Percentiles rank a stretch among this genome's conserved stretches.
Evolutionary conservation across 2,113 vertebrate genomes (phyloP).

Genomic region (Fulmarus glacialis): DNA sequence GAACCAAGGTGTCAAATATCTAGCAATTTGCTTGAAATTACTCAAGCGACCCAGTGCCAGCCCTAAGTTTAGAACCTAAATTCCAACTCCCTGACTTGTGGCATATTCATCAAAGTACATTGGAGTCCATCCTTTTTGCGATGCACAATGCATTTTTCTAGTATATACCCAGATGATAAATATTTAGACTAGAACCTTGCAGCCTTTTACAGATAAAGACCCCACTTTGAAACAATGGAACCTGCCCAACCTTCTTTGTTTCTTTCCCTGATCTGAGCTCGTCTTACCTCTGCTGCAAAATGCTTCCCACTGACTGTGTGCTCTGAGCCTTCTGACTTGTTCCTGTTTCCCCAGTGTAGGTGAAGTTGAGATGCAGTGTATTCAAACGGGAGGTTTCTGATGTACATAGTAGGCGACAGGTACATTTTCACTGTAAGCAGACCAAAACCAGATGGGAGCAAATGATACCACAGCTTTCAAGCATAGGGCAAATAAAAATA

Average conservation of each 20-base stretch:
- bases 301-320: conserved; percentile 85
- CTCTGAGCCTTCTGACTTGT: conserved; percentile 83
- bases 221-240: not conserved
- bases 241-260: not conserved
- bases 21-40: not conserved
- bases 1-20: not conserved
- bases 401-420: conserved; percentile 81
- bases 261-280: not conserved
- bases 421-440: conserved; percentile 83
- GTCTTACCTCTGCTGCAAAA: conserved; percentile 90
- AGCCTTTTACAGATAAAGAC: not conserved
- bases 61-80: not conserved
- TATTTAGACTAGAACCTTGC: not conserved
- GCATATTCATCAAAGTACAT: not conserved
- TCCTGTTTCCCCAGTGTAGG: conserved; percentile 90
- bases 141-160: not conserved
- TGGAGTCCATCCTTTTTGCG: fast-evolving
- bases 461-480: not conserved
- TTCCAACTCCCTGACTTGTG: not conserved
- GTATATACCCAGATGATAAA: not conserved
- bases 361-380: conserved; percentile 91
- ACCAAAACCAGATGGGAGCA: not conserved
- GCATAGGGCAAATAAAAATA: not conserved
- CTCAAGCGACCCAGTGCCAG: not conserved
- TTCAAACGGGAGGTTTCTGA: conserved; percentile 80